phyloP scores from a whole-genome alignment of 2,888 invertebrate species.

The Lepeophtheirus nordmannii region DNA sequence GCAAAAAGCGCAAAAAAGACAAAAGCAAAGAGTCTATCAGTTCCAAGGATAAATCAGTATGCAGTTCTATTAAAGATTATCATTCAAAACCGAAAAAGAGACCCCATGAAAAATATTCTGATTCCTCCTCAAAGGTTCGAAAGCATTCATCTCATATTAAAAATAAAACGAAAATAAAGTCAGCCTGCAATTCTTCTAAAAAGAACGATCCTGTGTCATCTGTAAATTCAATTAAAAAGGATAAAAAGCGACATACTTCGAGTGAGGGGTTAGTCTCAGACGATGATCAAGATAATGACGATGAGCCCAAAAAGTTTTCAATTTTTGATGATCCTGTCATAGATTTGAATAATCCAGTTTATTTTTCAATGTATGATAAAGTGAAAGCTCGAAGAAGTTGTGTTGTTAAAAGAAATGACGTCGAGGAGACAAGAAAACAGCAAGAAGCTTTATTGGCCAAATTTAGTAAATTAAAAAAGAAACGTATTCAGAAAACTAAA shows the following conservation, averaged over 20 bases:
- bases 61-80: too few species aligned
- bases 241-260: neutral
- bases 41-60: neutral
- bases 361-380: conserved; percentile 94
- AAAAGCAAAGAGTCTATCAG: neutral
- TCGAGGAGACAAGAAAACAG: conserved; percentile 27
- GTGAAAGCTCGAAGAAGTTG: conserved; percentile 26
- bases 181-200: neutral
- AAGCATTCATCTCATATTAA: neutral
- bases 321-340: conserved; percentile 56
- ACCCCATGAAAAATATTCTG: neutral
- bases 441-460: conserved; percentile 39
- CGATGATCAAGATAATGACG: conserved; percentile 23
- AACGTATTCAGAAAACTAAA: conserved; percentile 46
- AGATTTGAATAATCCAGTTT: conserved; percentile 69
- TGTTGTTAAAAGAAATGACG: conserved; percentile 24
- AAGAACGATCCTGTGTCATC: too few species aligned
- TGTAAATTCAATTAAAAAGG: too few species aligned
- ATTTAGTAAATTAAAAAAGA: conserved; percentile 92
- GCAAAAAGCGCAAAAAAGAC: neutral
- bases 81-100: too few species aligned
- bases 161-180: neutral
- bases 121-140: neutral
- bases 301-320: conserved; percentile 36
- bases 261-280: conserved; percentile 2